Conservation (phyloP, 2,797 vertebrate genomes). For the Notolabrus celidotus region DNA sequence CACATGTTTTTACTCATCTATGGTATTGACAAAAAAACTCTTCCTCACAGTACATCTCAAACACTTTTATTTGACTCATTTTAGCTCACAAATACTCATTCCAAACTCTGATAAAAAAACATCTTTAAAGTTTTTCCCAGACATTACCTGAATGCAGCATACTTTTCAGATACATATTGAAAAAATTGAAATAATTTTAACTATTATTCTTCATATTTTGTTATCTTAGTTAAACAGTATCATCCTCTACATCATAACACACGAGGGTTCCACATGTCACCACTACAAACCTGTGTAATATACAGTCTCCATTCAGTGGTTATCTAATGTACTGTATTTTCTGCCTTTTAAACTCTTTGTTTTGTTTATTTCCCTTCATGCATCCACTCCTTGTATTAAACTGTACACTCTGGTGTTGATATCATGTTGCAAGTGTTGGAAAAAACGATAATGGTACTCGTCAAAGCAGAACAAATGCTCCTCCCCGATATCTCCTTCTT, state of each 20-base stretch:
- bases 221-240: neutral
- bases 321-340: conserved; percentile 35
- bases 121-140: neutral
- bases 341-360: conserved; percentile 53
- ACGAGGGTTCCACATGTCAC: conserved; percentile 52
- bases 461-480: conserved; percentile 62
- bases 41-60: too few species aligned
- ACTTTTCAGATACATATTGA: neutral
- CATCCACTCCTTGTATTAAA: conserved; percentile 61
- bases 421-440: conserved; percentile 51
- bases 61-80: too few species aligned
- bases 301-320: conserved; percentile 38
- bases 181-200: too few species aligned
- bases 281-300: conserved; percentile 42
- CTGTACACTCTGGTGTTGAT: conserved; percentile 66
- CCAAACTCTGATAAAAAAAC: neutral
- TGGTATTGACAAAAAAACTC: too few species aligned
- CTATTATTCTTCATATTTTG: too few species aligned
- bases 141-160: neutral
- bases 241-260: conserved; percentile 45
- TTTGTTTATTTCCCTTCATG: conserved; percentile 44
- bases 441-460: conserved; percentile 50
- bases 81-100: neutral
- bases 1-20: too few species aligned
- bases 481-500: conserved; percentile 62